Percentiles rank a stretch among this genome's conserved stretches.
phyloP scores from a whole-genome alignment of 2,113 vertebrate species.

The Pedionomus torquatus region DNA sequence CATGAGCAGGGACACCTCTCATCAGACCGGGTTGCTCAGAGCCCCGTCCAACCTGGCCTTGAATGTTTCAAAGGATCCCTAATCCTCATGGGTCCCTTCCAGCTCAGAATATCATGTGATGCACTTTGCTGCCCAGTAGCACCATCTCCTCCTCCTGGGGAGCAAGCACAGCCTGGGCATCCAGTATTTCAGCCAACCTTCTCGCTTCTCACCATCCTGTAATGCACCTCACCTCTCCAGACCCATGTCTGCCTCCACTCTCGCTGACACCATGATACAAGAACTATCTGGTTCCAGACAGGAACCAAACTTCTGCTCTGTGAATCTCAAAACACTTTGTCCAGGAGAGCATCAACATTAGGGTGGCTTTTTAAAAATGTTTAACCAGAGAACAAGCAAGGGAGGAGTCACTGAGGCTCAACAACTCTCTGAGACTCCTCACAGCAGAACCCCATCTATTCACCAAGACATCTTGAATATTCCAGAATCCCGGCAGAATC shows the following conservation, averaged over 20 bases:
- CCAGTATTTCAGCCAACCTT: accelerated
- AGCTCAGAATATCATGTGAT: neutral
- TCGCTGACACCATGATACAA: accelerated
- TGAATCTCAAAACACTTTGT: neutral
- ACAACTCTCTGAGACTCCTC: neutral
- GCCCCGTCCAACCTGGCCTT: neutral
- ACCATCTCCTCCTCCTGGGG: neutral
- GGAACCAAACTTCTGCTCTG: neutral
- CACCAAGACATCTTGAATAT: neutral
- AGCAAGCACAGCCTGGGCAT: neutral
- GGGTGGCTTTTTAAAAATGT: neutral
- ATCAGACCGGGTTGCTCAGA: neutral
- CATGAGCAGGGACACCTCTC: neutral
- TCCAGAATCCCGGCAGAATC: neutral
- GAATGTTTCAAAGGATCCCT: neutral
- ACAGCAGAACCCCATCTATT: neutral
- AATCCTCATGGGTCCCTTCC: neutral
- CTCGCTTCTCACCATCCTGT: neutral
- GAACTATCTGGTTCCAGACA: neutral
- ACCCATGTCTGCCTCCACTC: accelerated
- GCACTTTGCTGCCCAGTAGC: neutral
- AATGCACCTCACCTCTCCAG: neutral
- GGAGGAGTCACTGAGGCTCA: neutral
- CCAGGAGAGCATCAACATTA: neutral
- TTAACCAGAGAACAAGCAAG: neutral